Conservation (phyloP, 2,888 invertebrate genomes). For the Trachelus troglodyta region DNA sequence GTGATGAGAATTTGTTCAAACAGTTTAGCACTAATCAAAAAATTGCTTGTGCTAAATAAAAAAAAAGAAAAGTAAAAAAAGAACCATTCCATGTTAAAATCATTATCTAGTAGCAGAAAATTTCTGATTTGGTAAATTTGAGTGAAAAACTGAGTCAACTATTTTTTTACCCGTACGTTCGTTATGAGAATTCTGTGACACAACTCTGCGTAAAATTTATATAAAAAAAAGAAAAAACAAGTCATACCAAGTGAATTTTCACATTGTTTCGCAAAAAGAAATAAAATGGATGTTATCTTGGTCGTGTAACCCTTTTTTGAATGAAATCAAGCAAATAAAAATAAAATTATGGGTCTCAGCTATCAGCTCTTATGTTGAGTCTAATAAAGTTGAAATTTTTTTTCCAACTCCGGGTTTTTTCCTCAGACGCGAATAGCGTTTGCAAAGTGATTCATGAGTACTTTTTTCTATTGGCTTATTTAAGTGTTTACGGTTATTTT, state of each 20-base stretch:
- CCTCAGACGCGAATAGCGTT: neutral
- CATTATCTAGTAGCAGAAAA: neutral
- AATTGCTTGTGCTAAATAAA: neutral
- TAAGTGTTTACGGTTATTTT: no score
- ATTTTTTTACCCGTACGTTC: neutral
- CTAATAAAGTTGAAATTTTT: neutral
- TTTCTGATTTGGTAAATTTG: no score
- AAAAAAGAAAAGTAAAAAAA: neutral
- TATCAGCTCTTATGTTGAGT: neutral
- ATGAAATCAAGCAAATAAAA: neutral
- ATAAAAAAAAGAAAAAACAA: neutral
- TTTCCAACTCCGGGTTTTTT: neutral
- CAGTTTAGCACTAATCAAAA: neutral
- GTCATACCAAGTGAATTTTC: neutral
- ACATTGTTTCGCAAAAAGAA: neutral
- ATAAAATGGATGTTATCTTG: neutral
- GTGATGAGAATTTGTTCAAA: neutral
- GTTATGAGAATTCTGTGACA: neutral
- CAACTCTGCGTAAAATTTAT: neutral
- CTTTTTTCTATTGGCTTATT: no score
- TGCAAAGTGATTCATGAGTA: neutral
- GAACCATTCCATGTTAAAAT: neutral
- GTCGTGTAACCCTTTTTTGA: neutral
- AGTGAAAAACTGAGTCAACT: neutral
- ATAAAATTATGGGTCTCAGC: neutral